A percentile compares a stretch with the other conserved stretches of the same genome.
phyloP scores from a whole-genome alignment of 2,888 invertebrate genomes.

The Troglohyphantes excavatus region DNA sequence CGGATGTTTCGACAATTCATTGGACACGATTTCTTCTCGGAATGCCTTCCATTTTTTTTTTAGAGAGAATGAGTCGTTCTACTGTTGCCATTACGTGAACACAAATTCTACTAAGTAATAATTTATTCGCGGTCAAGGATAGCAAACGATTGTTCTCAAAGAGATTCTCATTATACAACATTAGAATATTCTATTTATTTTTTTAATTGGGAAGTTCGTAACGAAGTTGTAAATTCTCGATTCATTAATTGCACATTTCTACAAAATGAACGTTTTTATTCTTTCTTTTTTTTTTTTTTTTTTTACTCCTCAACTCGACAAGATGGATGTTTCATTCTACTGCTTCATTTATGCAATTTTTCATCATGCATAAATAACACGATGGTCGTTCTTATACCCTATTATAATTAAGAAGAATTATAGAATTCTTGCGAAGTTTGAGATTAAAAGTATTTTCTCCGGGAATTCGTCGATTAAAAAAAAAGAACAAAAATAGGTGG shows the following conservation, averaged over 20 bases:
- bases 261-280: background rate
- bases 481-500: background rate
- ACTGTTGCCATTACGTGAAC: background rate
- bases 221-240: background rate
- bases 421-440: background rate
- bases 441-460: background rate
- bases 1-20: background rate
- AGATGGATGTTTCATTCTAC: background rate
- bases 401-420: background rate
- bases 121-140: slow-evolving; percentile 6
- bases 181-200: background rate
- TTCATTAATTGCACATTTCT: background rate
- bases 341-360: background rate
- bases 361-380: background rate
- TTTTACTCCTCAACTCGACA: background rate
- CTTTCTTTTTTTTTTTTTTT: too few species aligned
- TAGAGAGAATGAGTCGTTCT: background rate
- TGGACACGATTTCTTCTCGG: slow-evolving; percentile 3
- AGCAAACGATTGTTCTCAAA: background rate
- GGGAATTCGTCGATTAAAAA: background rate
- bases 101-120: background rate
- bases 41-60: background rate
- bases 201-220: background rate
- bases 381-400: background rate
- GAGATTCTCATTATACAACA: background rate